Evolutionary conservation across 2,113 vertebrate species (phyloP), one percentile per base, ranked within the genome.

Genomic region (Scortum barcoo): DNA sequence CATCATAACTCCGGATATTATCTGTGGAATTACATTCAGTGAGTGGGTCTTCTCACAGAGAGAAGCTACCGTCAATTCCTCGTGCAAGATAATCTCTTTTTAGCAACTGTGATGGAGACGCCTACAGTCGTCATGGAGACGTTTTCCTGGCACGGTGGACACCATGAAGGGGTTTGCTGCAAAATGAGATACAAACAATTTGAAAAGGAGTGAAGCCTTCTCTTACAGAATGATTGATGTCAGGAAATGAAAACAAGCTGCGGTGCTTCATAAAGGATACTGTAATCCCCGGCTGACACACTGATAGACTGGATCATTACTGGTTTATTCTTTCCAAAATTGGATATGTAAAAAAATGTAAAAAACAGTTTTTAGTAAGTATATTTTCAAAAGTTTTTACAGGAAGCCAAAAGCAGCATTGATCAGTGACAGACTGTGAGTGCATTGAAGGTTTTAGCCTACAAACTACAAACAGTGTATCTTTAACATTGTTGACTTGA

Each of bases 1-100:
- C 48, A 72, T 76, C n/a, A 22, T 60, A 13, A 68, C 72, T 74
- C 38, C 57, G 50, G 75, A 61, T 68, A 72, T 89, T 77, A 88
- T 88, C 83, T 65, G 0, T 71, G 81, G 65, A 87, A 80, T 91
- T 89, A 87, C 77, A 81, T 89, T 79, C 71, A 84, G 76, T 89
- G 50, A 72, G 50, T 28, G 9, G 19, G 2, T 73, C 53, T 50
- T 50, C 63, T 53, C 38, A 17, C 7, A 9, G 19, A 33, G 42
- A 65, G 58, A 72, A 12, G 65, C 62, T 38, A 20, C 5, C 65
- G 80, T 73, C 81, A 82, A 5, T 85, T 83, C 72, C 38, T 44
- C 20, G 30, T 9, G 0, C 48, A 54, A 78, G 67, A 83, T 86
- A 69, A 84, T 87, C 75, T 82, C 58, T 84, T 80, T 86, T 83